Evolutionary conservation across 2,888 invertebrate genomes (phyloP).

Genomic region (Tethea ocularis): DNA sequence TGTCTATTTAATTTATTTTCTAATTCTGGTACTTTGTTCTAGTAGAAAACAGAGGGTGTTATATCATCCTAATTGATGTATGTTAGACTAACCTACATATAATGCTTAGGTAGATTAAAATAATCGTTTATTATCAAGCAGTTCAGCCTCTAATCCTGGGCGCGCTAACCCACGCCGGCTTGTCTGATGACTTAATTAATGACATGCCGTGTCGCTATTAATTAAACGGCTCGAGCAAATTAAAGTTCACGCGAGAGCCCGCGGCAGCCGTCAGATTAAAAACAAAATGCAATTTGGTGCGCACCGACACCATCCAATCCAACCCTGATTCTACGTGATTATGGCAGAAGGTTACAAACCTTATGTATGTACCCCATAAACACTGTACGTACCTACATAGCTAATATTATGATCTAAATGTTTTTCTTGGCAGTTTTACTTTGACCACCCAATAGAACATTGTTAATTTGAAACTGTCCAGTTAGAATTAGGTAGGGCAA

Average conservation of each 20-base stretch:
- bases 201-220: conserved; percentile 77
- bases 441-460: too few relatives aligned
- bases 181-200: conserved; percentile 82
- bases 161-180: conserved; percentile 64
- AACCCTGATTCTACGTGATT: conserved; percentile 45
- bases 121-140: background rate
- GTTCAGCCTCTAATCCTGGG: conserved; percentile 63
- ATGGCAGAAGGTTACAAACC: too few relatives aligned
- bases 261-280: conserved; percentile 70
- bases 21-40: background rate
- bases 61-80: background rate
- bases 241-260: conserved; percentile 66
- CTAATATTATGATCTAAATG: too few relatives aligned
- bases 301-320: conserved; percentile 41
- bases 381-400: too few relatives aligned
- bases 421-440: too few relatives aligned
- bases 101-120: background rate
- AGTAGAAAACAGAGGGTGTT: background rate
- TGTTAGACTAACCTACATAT: background rate
- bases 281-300: conserved; percentile 74
- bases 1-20: background rate
- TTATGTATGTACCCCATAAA: too few relatives aligned
- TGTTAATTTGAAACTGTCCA: too few relatives aligned
- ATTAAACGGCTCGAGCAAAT: conserved; percentile 80
- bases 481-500: too few relatives aligned